phyloP scores from a whole-genome alignment of 2,797 vertebrate genomes.

The Cossypha caffra region DNA sequence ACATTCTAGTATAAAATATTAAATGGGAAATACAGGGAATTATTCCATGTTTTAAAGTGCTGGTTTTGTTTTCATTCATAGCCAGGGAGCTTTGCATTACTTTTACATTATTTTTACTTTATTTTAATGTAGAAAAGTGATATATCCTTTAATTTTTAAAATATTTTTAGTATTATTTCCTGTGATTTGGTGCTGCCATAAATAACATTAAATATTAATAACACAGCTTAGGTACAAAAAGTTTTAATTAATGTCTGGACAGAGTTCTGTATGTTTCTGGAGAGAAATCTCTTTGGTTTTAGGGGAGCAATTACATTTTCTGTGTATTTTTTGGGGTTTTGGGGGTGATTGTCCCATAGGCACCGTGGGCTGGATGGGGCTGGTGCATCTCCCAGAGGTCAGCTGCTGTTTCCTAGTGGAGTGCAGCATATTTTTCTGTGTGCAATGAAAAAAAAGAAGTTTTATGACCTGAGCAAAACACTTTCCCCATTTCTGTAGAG shows the following conservation, averaged over 20 bases:
- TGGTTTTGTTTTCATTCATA: not conserved
- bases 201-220: not conserved
- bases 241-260: not conserved
- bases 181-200: not conserved
- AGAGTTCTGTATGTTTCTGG: not conserved
- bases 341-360: not conserved
- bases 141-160: accelerated
- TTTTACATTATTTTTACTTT: not conserved
- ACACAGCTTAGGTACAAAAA: not conserved
- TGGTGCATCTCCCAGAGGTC: not conserved
- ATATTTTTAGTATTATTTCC: not conserved
- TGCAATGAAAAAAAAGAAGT: not conserved
- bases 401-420: not conserved
- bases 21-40: not conserved
- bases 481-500: not conserved
- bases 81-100: not conserved
- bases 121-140: not conserved
- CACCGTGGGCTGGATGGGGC: not conserved
- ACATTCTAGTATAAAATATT: not conserved
- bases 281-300: not conserved
- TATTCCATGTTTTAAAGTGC: not conserved
- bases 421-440: not conserved
- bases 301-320: accelerated
- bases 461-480: constrained; percentile 27
- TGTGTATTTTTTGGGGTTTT: not conserved